Evolutionary conservation across 2,113 vertebrate species (phyloP), one percentile per base, ranked within the genome.

Genomic region (Dasypus novemcinctus): DNA sequence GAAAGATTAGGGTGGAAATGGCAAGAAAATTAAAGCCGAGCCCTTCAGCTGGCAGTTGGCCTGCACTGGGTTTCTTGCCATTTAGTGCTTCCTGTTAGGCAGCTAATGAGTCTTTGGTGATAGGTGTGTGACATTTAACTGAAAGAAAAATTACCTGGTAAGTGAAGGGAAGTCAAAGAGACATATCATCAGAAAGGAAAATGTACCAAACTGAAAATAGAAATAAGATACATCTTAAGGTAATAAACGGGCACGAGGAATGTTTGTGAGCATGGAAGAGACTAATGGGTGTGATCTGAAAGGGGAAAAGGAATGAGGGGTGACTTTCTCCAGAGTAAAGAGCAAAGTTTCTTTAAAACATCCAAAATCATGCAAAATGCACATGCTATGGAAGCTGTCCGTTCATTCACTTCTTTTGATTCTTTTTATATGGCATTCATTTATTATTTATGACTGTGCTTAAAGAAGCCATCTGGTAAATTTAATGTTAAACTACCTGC

Each of bases 391-490:
- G 59, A 66, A 75, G 31, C n/a, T 78, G 41, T 31, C 43, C 9
- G 63, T 66, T 83, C 10, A 36, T 83, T 76, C 33, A 83, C 36
- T 95, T 59, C 31, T 36, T 82, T 92, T 36, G 38, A 59, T 87
- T 95, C 52, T 85, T 96, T 94, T 88, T 52, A 29, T 41, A 38
- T 64, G 38, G 68, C 64, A 63, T 95, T 95, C 49, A 27, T 64
- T 95, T 91, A 66, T 84, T 97, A 54, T 96, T 97, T 97, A 96
- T 31, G 59, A 95, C 85, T 27, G 25, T 94, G 52, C 87, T 96
- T 90, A 74, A 71, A 78, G 87, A 52, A 94, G 18, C 23, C 64
- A 96, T 97, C 97, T 97, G 97, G 93, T 95, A 89, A 83, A 96
- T 49, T 69, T 87, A 69, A 90, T 29, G 84, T n/a, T 85, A 92